Base-by-base conservation (phyloP, 2,797 vertebrate genomes). In the Enteromius anoplus region DNA sequence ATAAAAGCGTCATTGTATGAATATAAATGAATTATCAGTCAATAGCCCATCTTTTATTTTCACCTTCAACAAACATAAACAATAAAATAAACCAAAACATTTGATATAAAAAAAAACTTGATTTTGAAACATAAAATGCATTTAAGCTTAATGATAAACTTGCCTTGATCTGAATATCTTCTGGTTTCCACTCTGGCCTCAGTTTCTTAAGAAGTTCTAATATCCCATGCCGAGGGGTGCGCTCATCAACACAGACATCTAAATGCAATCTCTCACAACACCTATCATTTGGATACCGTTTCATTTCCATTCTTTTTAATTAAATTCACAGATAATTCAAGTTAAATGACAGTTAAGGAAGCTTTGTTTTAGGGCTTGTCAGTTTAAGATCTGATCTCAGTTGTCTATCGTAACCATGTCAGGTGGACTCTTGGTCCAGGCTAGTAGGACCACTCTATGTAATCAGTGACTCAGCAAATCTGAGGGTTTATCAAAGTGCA, bases 91-190 rank as follows among this genome's bases (percentile, higher is more conserved):
- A 53, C 2, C 2, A 21, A 55, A 19, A 34, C 3, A 34, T 34
- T 34, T 0, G 3, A 34, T 34, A 1, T 34, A 34, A 34, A 34
- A 19, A 51, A 49, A 55, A 5, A 9, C 40, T 10, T 42, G 40
- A 42, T 69, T 29, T 40, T 2, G 40, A 78, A 75, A 26, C 10
- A 26, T 11, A 26, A 0, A 5, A 23, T 19, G 9, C n/a, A 11
- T 37, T 10, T 45, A 42, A 21, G 29, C 49, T 53, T 34, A 29
- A 49, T 21, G 3, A 32, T 60, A 37, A 37, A 88, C 93, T 91
- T 91, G 87, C 94, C 94, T 95, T 95, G 85, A 93, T 89, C 71
- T 93, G 90, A 81, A 95, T 87, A 60, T 94, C 91, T 29, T 90
- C 84, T 0, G 86, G 3, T 53, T 88, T 93, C 95, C 94, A 95